Evolutionary conservation across 2,797 vertebrate genomes (phyloP), one percentile per base, ranked within the genome.

Genomic region (Phalloptychus januarius): DNA sequence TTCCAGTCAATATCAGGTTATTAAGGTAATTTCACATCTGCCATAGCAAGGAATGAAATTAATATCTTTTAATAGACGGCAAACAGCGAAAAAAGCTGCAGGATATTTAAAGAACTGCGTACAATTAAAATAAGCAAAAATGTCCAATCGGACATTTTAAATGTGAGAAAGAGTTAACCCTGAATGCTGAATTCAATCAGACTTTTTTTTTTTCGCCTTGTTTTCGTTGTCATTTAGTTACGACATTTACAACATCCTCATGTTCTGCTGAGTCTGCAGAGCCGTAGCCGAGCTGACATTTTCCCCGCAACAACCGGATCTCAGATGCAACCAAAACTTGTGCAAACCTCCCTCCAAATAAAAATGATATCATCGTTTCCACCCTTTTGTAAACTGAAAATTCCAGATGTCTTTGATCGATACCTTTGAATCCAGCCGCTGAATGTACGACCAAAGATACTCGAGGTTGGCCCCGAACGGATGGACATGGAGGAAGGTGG

Each of bases 381-480:
- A 54, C 18, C 50, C 20, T 52, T 25, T 54, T 28, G 54, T 12
- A 56, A 56, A 28, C 25, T 28, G 3, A n/a, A 13, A 56, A 56
- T 5, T 56, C n/a, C 25, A 13, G 5, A 28, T 12, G 28, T 10
- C 1, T 28, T 0, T n/a, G n/a, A 1, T 44, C 44, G 20, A 86
- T 95, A 98, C 98, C 97, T 97, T 97, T 0, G 97, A 96, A 93
- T 99, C 98, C 92, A 99, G 91, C 85, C 97, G 97, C 92, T 98
- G 98, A 81, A 99, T 97, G 87, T 99, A 99, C 1, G 98, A 99
- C 97, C 97, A 98, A 75, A 99, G 96, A 81, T 99, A 99, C 77
- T 99, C 98, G 74, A 99, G 97, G 88, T 99, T 99, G 71, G 98
- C 98, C 85, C 98, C 98, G 12, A 99, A 99, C 10, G 98, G 98